Evolutionary conservation across 2,113 vertebrate species (phyloP).

Genomic region (Hemiscyllium ocellatum): DNA sequence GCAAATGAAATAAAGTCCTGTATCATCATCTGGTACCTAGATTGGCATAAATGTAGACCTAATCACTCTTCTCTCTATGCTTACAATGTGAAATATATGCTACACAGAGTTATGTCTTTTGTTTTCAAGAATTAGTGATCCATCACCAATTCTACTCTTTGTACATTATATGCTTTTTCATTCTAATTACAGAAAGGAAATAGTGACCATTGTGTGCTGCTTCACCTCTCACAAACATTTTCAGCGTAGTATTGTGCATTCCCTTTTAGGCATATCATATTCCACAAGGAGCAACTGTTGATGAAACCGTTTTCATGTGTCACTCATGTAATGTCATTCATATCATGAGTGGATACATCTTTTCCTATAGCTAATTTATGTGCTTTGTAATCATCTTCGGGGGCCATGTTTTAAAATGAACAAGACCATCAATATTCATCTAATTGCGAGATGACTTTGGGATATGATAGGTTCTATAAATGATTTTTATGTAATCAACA

Average conservation of each 20-base stretch:
- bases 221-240: background rate
- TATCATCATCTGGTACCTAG: background rate
- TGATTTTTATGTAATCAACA: background rate
- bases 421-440: background rate
- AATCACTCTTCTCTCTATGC: background rate
- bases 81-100: background rate
- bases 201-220: background rate
- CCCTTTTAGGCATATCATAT: background rate
- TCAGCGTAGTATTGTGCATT: background rate
- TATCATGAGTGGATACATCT: background rate
- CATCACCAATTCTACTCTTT: background rate
- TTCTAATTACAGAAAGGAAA: background rate
- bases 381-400: constrained; percentile 15
- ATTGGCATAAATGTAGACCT: background rate
- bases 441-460: background rate
- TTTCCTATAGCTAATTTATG: background rate
- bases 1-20: background rate
- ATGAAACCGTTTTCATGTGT: background rate
- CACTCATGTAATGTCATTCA: background rate
- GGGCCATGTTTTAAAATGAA: background rate
- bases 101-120: background rate
- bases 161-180: background rate
- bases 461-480: too few species aligned
- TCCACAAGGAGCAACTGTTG: background rate
- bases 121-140: background rate